Conservation (phyloP, 2,888 invertebrate species). For the Synergus laeviventris region DNA sequence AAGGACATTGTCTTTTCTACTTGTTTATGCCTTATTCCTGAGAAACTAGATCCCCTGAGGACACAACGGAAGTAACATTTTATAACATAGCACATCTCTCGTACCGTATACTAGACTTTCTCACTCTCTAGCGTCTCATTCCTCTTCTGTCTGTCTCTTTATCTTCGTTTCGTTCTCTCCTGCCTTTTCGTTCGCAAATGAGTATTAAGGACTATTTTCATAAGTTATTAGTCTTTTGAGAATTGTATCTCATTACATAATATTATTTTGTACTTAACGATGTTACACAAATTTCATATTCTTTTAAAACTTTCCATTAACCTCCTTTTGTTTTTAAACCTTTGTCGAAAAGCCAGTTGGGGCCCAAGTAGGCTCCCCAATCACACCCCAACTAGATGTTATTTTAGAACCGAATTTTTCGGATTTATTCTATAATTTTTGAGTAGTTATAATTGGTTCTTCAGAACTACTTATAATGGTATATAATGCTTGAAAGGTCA, state of each 20-base stretch:
- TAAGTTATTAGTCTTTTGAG: constrained; percentile 26
- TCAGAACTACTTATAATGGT: not conserved
- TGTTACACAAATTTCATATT: not conserved
- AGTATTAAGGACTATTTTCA: constrained; percentile 29
- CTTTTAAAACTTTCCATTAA: not conserved
- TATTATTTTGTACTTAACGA: not conserved
- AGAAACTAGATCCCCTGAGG: constrained; percentile 58
- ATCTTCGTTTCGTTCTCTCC: constrained; percentile 41
- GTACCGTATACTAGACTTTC: constrained; percentile 49
- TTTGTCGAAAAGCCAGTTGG: no score
- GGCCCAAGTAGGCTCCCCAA: no score
- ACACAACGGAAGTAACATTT: constrained; percentile 58
- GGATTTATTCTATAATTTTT: no score
- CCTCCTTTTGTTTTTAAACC: no score
- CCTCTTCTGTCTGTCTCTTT: constrained; percentile 40
- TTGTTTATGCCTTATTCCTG: constrained; percentile 58
- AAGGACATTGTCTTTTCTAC: constrained; percentile 35
- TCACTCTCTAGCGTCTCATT: constrained; percentile 40
- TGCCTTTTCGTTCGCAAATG: constrained; percentile 48
- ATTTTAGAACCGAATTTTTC: no score
- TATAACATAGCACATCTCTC: constrained; percentile 58
- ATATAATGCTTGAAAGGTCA: not conserved
- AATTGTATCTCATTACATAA: constrained; percentile 9
- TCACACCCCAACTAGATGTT: no score
- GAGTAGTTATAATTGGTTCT: not conserved